These are phyloP conservation scores for Austrofundulus limnaeus DNA, from an alignment of 2,113 vertebrate species.

Conservation along the genomic window DNA sequence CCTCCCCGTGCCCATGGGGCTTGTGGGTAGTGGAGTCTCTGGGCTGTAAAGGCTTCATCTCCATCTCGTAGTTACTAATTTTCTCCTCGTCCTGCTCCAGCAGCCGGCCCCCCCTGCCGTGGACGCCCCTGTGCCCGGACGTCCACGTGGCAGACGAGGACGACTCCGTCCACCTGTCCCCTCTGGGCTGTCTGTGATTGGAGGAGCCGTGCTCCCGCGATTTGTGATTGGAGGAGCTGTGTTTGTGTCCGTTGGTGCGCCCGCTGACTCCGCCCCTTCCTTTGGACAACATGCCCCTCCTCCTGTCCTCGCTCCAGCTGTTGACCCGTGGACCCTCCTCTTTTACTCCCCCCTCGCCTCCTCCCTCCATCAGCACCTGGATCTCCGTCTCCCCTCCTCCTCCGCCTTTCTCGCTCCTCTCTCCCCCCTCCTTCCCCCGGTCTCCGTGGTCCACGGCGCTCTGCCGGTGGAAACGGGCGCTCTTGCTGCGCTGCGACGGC, in stretches of 20 bases:
- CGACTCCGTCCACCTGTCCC: conserved; percentile 89
- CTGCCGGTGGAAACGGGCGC: conserved; percentile 90
- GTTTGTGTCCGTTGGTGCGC: conserved; percentile 84
- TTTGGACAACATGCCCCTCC: conserved; percentile 53
- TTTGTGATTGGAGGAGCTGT: conserved; percentile 86
- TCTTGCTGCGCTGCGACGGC: conserved; percentile 84
- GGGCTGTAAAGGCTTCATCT: conserved; percentile 92
- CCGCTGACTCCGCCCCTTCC: conserved; percentile 73
- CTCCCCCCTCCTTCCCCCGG: conserved; percentile 73
- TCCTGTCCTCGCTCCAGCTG: conserved; percentile 88
- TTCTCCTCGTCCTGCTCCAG: conserved; percentile 93
- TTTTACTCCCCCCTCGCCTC: conserved; percentile 46
- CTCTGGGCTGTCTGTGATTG: conserved; percentile 72
- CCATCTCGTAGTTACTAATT: conserved; percentile 95
- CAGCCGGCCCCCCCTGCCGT: conserved; percentile 79
- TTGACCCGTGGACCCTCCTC: conserved; percentile 74
- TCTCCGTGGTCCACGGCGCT: conserved; percentile 87
- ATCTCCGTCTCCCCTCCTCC: conserved; percentile 71
- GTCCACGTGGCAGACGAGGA: conserved; percentile 87
- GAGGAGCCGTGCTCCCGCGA: conserved; percentile 70
- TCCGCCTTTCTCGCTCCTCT: conserved; percentile 53
- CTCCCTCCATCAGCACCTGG: conserved; percentile 79
- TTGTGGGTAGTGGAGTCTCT: conserved; percentile 79
- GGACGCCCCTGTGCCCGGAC: conserved; percentile 79
- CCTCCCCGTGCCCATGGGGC: conserved; percentile 75